Percentiles rank a stretch among this genome's conserved stretches.
Evolutionary conservation across 2,113 vertebrate genomes (phyloP).

Genomic region (Nesospiza acunhae): DNA sequence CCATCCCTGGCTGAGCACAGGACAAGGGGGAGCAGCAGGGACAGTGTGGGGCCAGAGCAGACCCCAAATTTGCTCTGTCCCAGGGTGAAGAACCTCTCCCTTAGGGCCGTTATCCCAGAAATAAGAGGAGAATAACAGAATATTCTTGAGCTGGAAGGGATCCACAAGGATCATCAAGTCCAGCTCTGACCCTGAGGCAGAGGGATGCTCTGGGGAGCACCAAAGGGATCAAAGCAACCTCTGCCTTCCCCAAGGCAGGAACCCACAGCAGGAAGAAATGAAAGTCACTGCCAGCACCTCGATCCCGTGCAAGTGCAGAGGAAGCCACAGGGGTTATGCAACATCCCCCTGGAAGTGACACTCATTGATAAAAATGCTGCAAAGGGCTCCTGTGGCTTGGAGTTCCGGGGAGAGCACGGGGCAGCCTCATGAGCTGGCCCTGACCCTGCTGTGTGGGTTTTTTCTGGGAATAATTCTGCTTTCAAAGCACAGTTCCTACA

Average conservation of each 20-base stretch:
- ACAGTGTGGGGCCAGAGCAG: neutral
- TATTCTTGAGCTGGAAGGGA: neutral
- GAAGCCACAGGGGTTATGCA: neutral
- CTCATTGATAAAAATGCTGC: slow-evolving; percentile 54
- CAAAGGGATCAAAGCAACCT: neutral
- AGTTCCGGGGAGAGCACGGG: neutral
- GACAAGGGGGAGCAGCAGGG: neutral
- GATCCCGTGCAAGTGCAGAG: neutral
- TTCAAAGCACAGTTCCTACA: neutral
- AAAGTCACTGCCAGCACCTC: neutral
- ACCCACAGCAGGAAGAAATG: neutral
- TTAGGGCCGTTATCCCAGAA: neutral
- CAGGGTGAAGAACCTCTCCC: neutral
- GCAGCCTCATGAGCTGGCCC: neutral
- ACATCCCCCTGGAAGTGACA: neutral
- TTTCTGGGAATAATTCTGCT: neutral
- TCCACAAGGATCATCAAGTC: neutral
- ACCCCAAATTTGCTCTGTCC: neutral
- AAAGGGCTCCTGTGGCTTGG: neutral
- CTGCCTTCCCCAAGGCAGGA: neutral
- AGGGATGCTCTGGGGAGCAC: neutral
- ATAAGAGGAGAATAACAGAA: neutral
- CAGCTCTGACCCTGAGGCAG: neutral
- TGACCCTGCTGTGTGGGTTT: neutral
- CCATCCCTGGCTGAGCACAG: neutral